Conservation (phyloP, 2,888 invertebrate genomes). For the Microctonus aethiopoides region DNA sequence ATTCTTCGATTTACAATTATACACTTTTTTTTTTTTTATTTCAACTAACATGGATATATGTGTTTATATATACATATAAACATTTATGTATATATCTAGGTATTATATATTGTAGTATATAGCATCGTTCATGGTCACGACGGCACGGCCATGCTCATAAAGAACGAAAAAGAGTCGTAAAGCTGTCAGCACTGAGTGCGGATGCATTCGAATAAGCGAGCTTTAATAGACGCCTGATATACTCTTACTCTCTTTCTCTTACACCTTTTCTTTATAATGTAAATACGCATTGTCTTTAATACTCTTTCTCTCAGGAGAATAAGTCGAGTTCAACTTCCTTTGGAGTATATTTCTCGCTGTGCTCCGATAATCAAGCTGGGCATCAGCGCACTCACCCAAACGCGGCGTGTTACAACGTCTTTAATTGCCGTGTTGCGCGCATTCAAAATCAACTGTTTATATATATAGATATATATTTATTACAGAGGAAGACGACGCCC, state of each 20-base stretch:
- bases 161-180: constrained; percentile 33
- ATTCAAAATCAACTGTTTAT: constrained; percentile 28
- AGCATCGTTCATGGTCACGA: constrained; percentile 2
- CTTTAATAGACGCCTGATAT: constrained; percentile 21
- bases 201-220: constrained; percentile 24
- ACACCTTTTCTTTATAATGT: not conserved
- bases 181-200: constrained; percentile 39
- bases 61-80: not conserved
- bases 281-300: constrained; percentile 17
- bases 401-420: constrained; percentile 28
- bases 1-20: constrained; percentile 18
- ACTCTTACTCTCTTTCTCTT: not conserved
- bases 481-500: not conserved
- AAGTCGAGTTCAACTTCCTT: constrained; percentile 29
- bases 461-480: constrained; percentile 6
- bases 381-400: not conserved
- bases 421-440: constrained; percentile 38
- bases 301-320: constrained; percentile 18
- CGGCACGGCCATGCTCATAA: constrained; percentile 5
- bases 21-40: not conserved
- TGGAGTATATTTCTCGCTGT: constrained; percentile 13
- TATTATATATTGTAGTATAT: not conserved
- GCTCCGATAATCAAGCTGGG: constrained; percentile 41
- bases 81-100: not conserved
- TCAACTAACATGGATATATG: too few species aligned